These are phyloP conservation scores for Sycon ciliatum DNA, from an alignment of 37 sponge, comb jelly and placozoan species.

Conservation along the genomic window DNA sequence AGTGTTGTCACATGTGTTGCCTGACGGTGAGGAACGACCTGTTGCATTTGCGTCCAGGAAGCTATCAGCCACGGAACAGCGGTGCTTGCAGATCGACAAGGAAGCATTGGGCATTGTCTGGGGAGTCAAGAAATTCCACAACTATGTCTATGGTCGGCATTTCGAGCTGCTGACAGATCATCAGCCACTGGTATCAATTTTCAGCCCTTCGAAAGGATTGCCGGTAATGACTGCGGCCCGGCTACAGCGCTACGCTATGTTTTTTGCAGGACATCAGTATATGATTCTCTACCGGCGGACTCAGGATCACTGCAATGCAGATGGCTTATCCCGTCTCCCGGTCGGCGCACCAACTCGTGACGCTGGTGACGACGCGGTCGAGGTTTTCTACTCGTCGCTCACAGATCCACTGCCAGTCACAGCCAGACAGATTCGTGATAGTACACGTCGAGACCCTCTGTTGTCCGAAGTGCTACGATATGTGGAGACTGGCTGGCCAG, in stretches of 20 bases:
- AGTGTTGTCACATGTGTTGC: slow-evolving; percentile 35
- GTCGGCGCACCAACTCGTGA: not conserved
- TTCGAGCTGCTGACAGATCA: slow-evolving; percentile 36
- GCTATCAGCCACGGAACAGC: slow-evolving; percentile 3
- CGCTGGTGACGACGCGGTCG: not conserved
- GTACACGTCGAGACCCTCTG: slow-evolving; percentile 31
- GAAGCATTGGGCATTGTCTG: slow-evolving; percentile 34
- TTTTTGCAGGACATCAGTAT: slow-evolving; percentile 37
- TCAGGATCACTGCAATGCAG: slow-evolving; percentile 41
- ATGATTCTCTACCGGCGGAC: slow-evolving; percentile 46
- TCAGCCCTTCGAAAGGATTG: not conserved
- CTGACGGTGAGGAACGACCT: slow-evolving; percentile 32
- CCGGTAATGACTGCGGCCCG: not conserved
- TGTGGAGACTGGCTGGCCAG: slow-evolving; percentile 35
- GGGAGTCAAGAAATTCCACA: slow-evolving; percentile 40
- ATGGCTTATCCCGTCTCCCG: slow-evolving; percentile 49
- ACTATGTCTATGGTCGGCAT: slow-evolving; percentile 46
- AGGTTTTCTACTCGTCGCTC: slow-evolving; percentile 23
- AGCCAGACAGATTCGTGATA: not conserved
- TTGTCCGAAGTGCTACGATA: slow-evolving; percentile 26
- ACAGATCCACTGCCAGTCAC: slow-evolving; percentile 22
- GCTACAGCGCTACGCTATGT: slow-evolving; percentile 24
- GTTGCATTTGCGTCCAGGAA: slow-evolving; percentile 51
- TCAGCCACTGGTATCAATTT: slow-evolving; percentile 14
- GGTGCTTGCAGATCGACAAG: slow-evolving; percentile 54